Conservation (phyloP, 2,888 invertebrate species). For the Aquatica leii region DNA sequence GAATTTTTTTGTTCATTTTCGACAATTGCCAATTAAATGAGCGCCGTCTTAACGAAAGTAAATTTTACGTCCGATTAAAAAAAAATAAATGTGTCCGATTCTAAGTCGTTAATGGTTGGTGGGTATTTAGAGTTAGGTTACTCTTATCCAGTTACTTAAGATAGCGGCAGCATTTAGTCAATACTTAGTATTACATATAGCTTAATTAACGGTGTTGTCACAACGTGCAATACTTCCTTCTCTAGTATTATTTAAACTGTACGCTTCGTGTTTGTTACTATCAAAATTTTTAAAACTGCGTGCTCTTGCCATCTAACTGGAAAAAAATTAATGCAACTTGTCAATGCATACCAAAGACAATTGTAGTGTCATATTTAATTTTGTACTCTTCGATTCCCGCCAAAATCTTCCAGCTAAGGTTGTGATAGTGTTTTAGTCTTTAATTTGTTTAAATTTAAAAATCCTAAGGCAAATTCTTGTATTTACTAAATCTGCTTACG, state of each 20-base stretch:
- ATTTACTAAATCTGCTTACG: constrained; percentile 2
- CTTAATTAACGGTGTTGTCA: constrained; percentile 50
- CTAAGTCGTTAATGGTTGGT: constrained; percentile 54
- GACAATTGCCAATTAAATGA: constrained; percentile 21
- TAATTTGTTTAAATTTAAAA: constrained; percentile 43
- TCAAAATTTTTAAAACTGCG: constrained; percentile 44
- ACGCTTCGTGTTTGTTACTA: constrained; percentile 53
- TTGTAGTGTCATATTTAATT: constrained; percentile 56
- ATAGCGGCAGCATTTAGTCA: constrained; percentile 59
- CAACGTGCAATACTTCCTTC: constrained; percentile 59
- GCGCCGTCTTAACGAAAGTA: constrained; percentile 10
- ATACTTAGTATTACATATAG: constrained; percentile 55
- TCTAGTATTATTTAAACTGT: constrained; percentile 56
- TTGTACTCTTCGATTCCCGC: constrained; percentile 51
- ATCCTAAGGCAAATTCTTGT: background rate
- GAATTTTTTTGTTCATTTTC: constrained; percentile 3
- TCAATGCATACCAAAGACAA: constrained; percentile 60
- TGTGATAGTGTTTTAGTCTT: constrained; percentile 60
- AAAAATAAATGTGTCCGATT: constrained; percentile 51
- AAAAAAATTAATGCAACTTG: constrained; percentile 49
- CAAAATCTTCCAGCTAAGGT: constrained; percentile 62
- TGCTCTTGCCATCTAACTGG: constrained; percentile 46
- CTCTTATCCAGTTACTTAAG: constrained; percentile 57
- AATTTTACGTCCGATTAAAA: constrained; percentile 29
- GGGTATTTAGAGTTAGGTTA: constrained; percentile 44